Evolutionary conservation across 2,888 invertebrate genomes (phyloP).

Genomic region (Brachynemurus nebulosus): DNA sequence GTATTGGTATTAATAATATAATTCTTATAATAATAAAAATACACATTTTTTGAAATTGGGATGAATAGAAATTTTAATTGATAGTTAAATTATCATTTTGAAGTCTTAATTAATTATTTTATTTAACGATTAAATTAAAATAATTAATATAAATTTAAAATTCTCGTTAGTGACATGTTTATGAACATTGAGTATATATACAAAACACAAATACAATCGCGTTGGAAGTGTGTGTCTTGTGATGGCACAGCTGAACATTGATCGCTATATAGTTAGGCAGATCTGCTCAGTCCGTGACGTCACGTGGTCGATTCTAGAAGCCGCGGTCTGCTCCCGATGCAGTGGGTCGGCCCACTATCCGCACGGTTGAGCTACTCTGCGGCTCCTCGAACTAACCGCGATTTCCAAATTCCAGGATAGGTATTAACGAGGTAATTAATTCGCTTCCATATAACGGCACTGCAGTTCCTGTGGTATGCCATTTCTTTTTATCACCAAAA

Average conservation of each 20-base stretch:
- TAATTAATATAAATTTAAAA: background rate
- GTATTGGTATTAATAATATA: background rate
- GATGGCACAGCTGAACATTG: constrained; percentile 48
- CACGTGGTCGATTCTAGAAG: constrained; percentile 46
- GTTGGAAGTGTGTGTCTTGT: constrained; percentile 44
- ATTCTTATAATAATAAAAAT: background rate
- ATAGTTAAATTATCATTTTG: background rate
- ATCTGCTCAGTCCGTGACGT: constrained; percentile 51
- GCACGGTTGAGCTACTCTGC: constrained; percentile 36
- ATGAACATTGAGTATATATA: background rate
- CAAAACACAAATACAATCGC: background rate
- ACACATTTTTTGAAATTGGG: background rate
- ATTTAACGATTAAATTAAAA: too few species aligned
- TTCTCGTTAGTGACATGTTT: background rate
- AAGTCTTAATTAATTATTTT: too few species aligned
- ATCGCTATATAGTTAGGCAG: constrained; percentile 42
- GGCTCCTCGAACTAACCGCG: constrained; percentile 49
- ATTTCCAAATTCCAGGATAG: constrained; percentile 47
- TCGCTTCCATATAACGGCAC: constrained; percentile 42
- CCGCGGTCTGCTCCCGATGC: constrained; percentile 41
- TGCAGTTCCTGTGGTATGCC: constrained; percentile 38
- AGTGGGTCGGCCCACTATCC: constrained; percentile 22
- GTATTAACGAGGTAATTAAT: constrained; percentile 34
- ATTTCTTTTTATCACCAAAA: constrained; percentile 34
- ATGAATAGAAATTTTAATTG: background rate